Conservation (phyloP, 2,888 invertebrate species). For the Noctua comes region DNA sequence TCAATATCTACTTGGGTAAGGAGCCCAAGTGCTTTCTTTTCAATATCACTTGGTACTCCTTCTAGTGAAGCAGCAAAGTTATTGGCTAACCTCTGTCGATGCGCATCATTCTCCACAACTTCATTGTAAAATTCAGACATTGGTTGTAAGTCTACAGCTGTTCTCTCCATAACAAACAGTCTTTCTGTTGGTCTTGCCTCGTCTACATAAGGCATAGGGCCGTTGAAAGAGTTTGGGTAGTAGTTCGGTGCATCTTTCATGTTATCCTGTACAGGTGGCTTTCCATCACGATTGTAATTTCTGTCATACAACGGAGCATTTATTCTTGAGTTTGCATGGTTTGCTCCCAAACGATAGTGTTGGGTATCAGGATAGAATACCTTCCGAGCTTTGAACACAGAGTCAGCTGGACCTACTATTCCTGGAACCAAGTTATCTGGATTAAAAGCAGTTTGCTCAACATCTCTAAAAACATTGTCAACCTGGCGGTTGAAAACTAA, state of each 20-base stretch:
- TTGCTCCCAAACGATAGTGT: slow-evolving; percentile 69
- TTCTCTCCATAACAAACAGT: slow-evolving; percentile 31
- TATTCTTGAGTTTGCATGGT: slow-evolving; percentile 61
- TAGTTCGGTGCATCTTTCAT: slow-evolving; percentile 70
- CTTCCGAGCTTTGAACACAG: slow-evolving; percentile 86
- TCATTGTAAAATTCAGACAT: slow-evolving; percentile 49
- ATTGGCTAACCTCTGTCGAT: slow-evolving; percentile 40
- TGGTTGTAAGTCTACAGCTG: slow-evolving; percentile 50
- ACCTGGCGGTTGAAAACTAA: slow-evolving; percentile 86
- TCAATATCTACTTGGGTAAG: slow-evolving; percentile 11
- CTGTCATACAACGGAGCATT: slow-evolving; percentile 66
- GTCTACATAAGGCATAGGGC: slow-evolving; percentile 70
- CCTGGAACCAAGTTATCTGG: slow-evolving; percentile 78
- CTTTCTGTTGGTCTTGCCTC: slow-evolving; percentile 40
- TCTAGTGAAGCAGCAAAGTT: slow-evolving; percentile 25
- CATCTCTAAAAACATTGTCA: slow-evolving; percentile 85
- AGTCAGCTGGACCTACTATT: slow-evolving; percentile 87
- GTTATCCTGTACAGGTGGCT: slow-evolving; percentile 63
- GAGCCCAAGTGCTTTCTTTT: slow-evolving; percentile 19
- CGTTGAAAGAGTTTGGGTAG: slow-evolving; percentile 70
- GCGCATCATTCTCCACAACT: slow-evolving; percentile 48
- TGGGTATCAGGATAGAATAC: slow-evolving; percentile 90
- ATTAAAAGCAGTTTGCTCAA: slow-evolving; percentile 88
- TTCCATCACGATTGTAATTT: slow-evolving; percentile 69
- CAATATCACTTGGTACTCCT: slow-evolving; percentile 24